Evolutionary conservation across 2,113 vertebrate species (phyloP), one percentile per base, ranked within the genome.

Genomic region (Urocynchramus pylzowi): DNA sequence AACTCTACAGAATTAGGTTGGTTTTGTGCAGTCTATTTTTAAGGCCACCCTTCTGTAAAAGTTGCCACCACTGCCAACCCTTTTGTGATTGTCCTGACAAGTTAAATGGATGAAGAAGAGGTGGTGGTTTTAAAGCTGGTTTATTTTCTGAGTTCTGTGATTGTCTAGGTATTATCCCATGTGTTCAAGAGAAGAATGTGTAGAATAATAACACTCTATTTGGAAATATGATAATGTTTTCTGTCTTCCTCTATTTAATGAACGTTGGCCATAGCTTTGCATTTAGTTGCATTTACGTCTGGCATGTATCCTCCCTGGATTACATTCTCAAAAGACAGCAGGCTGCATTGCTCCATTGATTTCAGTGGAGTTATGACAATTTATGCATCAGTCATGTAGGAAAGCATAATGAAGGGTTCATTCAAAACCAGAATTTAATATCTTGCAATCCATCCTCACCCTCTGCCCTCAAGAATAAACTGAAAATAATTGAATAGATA

Each of bases 391-490:
- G 6, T 74, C 61, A 16, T 45, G 39, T 31, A 50, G 12, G 26
- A 44, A 83, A 89, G 28, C 22, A 47, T 77, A 84, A 74, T 64
- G 56, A 81, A 84, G 14, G 3, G 11, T 93, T 95, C 31, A 47
- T 90, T 92, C 74, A 93, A 90, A 92, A 61, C 12, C 42, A 69
- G 57, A 94, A 83, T 2, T 81, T 11, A 95, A 65, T 91, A 77
- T 28, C 76, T 93, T 89, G 93, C 74, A 84, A 35, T 83, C 52
- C 54, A 45, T 53, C 42, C 35, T 91, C 13, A 63, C 28, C 37
- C 35, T 93, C 41, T 84, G 52, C 56, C 56, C 49, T 73, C 37
- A 54, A 52, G 45, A 89, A 88, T 53, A 78, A 83, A 57, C 54
- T 61, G 39, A 20, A 94, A 84, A 70, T 87, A 82, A 94, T 90